Evolutionary conservation across 2,797 vertebrate genomes (phyloP), one percentile per base, ranked within the genome.

Genomic region (Anas flavirostris): DNA sequence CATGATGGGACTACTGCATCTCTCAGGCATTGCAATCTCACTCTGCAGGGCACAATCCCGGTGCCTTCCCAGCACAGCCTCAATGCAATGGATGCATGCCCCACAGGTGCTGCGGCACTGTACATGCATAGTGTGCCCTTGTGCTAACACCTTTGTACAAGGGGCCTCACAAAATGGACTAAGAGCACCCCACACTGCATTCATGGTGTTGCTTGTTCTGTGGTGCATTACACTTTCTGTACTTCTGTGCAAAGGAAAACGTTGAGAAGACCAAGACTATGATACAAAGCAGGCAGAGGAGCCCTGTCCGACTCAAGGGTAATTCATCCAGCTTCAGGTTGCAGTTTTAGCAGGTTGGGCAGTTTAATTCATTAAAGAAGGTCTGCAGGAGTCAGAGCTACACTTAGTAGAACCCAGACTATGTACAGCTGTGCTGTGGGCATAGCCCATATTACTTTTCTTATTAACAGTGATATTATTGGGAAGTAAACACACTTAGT

Each of bases 161-260:
- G 39, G 23, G 18, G 10, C 31, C 33, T 48, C 2, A 0, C 44
- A 67, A 0, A 0, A 5, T 25, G 19, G 46, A 33, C 4, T 4
- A 41, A 63, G 76, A 22, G 16, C 64, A 43, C 2, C 18, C 10
- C 15, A 2, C 1, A 0, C 1, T 22, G 10, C 5, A 25, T 2
- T 39, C n/a, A 44, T 48, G 35, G n/a, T 9, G 12, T 62, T 44
- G 43, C 21, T 4, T 0, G 1, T 13, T 7, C 43, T 72, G 76
- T 3, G 0, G 16, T 21, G 25, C 33, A 14, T 16, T 19, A 3
- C 50, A 23, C 8, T 16, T 19, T 50, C 60, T 19, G 46, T 26
- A 12, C 5, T 50, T 50, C n/a, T 22, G 25, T 1, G 4, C 21
- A 63, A 56, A 55, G 14, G 19, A 6, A 55, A 64, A 55, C 29